phyloP scores from a whole-genome alignment of 2,888 invertebrate species.

The Aelia acuminata region DNA sequence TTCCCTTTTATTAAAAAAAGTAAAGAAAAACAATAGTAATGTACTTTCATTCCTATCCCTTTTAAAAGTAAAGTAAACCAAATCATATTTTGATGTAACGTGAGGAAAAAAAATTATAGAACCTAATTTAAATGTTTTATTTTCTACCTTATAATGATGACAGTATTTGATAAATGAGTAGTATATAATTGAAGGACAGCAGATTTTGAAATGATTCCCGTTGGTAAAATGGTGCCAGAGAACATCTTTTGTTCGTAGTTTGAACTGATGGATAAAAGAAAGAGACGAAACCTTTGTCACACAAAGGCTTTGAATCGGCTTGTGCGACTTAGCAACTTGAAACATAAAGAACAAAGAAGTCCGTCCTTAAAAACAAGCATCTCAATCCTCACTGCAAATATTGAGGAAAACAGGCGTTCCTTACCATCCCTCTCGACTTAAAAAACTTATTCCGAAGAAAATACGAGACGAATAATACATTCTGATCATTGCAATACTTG shows the following conservation, averaged over 20 bases:
- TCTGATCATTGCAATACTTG: background rate
- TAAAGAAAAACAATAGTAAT: no score
- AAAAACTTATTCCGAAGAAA: background rate
- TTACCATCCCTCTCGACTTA: background rate
- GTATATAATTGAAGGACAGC: background rate
- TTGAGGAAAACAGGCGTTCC: background rate
- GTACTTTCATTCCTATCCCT: no score
- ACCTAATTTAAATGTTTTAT: no score
- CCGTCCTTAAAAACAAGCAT: conserved; percentile 20
- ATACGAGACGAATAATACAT: background rate
- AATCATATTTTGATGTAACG: no score
- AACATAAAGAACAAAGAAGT: conserved; percentile 34
- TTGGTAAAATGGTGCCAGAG: background rate
- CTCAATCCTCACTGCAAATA: conserved; percentile 21
- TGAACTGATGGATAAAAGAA: background rate
- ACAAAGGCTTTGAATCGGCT: conserved; percentile 27
- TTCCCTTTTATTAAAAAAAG: no score
- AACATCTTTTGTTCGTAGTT: background rate
- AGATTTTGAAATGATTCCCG: background rate
- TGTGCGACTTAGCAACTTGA: conserved; percentile 27
- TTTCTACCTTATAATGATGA: no score
- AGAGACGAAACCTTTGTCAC: background rate
- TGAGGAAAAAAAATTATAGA: no score
- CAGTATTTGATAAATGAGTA: background rate
- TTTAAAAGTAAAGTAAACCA: no score